phyloP scores from a whole-genome alignment of 2,113 vertebrate genomes.

The Acrocephalus arundinaceus region DNA sequence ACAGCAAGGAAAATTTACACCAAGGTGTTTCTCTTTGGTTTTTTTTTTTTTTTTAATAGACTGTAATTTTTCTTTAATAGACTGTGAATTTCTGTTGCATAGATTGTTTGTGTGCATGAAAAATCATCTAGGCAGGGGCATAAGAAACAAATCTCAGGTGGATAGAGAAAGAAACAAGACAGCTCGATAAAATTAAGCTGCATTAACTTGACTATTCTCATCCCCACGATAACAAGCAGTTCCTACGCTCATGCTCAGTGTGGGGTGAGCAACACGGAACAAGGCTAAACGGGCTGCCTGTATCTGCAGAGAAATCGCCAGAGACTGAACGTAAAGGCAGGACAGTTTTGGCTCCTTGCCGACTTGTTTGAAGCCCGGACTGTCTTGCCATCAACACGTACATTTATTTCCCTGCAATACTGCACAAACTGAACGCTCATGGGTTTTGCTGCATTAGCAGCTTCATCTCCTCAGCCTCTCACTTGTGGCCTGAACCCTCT shows the following conservation, averaged over 20 bases:
- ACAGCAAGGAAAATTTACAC: neutral
- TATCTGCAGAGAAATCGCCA: neutral
- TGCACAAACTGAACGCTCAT: fast-evolving
- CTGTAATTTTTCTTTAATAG: neutral
- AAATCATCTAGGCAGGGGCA: neutral
- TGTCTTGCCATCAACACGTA: neutral
- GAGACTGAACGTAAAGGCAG: neutral
- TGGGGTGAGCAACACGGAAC: neutral
- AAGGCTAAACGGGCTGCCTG: neutral
- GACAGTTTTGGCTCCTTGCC: neutral
- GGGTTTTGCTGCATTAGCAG: neutral
- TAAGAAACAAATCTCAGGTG: neutral
- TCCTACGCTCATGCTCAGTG: fast-evolving
- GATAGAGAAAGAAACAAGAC: neutral
- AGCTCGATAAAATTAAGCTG: neutral
- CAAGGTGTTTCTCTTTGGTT: neutral
- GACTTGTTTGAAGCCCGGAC: neutral
- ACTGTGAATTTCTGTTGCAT: neutral
- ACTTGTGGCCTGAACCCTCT: neutral
- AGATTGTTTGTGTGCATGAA: neutral
- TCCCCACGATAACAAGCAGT: fast-evolving
- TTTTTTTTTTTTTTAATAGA: neutral
- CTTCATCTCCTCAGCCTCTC: neutral
- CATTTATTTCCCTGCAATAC: neutral
- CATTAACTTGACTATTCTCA: neutral